phyloP scores from a whole-genome alignment of 1,140 invertebrate species.

The Augochlora pura region DNA sequence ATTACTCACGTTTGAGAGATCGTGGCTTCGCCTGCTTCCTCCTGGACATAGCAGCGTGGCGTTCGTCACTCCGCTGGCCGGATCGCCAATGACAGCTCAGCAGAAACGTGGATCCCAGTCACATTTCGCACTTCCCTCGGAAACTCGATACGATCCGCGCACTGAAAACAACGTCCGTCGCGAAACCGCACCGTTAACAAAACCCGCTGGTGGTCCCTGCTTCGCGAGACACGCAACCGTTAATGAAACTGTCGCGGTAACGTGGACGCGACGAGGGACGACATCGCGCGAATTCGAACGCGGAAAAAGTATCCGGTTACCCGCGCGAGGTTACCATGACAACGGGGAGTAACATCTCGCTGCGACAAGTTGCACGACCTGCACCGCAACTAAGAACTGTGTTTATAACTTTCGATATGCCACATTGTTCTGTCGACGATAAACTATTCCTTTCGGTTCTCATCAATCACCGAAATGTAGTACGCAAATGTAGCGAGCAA shows the following conservation, averaged over 20 bases:
- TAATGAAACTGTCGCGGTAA: conserved; percentile 1
- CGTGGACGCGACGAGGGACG: background rate
- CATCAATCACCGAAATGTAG: too few relatives aligned
- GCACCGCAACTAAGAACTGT: too few relatives aligned
- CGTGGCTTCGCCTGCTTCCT: conserved; percentile 81
- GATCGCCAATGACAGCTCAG: conserved; percentile 1
- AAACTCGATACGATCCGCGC: conserved; percentile 9
- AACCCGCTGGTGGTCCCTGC: background rate
- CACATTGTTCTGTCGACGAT: too few relatives aligned
- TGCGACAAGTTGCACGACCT: background rate
- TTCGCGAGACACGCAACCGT: conserved; percentile 11
- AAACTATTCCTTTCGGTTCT: too few relatives aligned
- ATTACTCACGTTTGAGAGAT: conserved; percentile 79
- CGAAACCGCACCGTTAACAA: conserved; percentile 9
- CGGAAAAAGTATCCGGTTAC: conserved; percentile 1
- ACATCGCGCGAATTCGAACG: conserved; percentile 15
- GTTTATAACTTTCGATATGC: too few relatives aligned
- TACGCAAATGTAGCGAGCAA: too few relatives aligned
- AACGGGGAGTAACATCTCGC: background rate
- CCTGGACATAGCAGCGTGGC: conserved; percentile 76
- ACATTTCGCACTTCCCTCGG: conserved; percentile 34
- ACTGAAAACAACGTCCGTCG: background rate
- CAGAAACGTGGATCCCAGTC: conserved; percentile 21
- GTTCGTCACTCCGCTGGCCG: conserved; percentile 25
- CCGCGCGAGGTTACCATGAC: conserved; percentile 24